phyloP scores from a whole-genome alignment of 2,113 vertebrate genomes.

The Anhinga rufa region DNA sequence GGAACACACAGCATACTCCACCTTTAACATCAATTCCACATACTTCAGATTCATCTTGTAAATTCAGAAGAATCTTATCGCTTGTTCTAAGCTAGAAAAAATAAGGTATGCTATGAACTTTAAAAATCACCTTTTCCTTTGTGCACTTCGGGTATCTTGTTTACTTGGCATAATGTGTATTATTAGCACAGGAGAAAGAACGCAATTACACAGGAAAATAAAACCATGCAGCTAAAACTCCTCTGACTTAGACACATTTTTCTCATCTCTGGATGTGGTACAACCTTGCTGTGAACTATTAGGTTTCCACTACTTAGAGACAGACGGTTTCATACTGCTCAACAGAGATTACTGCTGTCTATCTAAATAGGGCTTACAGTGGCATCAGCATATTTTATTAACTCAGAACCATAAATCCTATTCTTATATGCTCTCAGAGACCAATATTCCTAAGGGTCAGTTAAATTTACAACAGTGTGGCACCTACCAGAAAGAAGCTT shows the following conservation, averaged over 20 bases:
- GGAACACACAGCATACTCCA: not conserved
- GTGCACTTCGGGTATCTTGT: not conserved
- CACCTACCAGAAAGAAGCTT: not conserved
- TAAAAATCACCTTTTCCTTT: not conserved
- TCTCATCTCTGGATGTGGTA: constrained; percentile 54
- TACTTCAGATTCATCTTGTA: not conserved
- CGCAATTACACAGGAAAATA: not conserved
- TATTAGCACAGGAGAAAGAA: not conserved
- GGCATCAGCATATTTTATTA: constrained; percentile 67
- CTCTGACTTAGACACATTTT: constrained; percentile 23
- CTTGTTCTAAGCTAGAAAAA: not conserved
- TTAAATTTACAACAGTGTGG: constrained; percentile 39
- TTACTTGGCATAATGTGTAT: not conserved
- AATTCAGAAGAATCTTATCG: not conserved
- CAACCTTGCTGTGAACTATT: constrained; percentile 57
- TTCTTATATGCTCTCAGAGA: constrained; percentile 53
- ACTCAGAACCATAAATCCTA: constrained; percentile 61
- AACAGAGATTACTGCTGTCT: constrained; percentile 65
- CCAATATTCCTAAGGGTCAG: constrained; percentile 49
- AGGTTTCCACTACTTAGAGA: constrained; percentile 42
- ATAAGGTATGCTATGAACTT: not conserved
- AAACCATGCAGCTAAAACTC: constrained; percentile 13
- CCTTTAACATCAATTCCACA: not conserved
- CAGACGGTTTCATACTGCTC: constrained; percentile 56
- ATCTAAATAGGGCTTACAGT: constrained; percentile 57